Evolutionary conservation across 2,888 invertebrate genomes (phyloP).

Genomic region (Ecliptopera silaceata): DNA sequence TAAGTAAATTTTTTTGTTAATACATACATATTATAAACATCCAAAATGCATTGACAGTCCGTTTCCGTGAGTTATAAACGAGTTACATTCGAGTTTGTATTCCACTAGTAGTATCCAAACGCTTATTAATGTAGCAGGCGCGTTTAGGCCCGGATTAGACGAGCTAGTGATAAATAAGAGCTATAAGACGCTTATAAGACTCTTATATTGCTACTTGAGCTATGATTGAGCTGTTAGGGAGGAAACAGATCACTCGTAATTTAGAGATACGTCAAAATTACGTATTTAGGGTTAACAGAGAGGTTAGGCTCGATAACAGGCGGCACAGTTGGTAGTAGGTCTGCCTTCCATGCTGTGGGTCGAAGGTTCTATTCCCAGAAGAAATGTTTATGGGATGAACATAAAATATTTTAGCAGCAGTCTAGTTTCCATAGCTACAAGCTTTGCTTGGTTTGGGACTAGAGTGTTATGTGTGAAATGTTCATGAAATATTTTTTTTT

Average conservation of each 20-base stretch:
- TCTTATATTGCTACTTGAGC: conserved; percentile 8
- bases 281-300: neutral
- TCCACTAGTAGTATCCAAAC: neutral
- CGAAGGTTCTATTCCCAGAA: too few species aligned
- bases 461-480: too few species aligned
- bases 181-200: conserved; percentile 31
- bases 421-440: too few species aligned
- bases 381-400: too few species aligned
- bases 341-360: neutral
- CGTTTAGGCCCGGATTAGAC: conserved; percentile 46
- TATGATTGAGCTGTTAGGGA: conserved; percentile 31
- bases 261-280: neutral
- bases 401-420: too few species aligned
- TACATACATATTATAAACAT: too few species aligned
- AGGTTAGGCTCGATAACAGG: too few species aligned
- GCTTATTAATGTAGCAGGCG: conserved; percentile 9
- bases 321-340: neutral
- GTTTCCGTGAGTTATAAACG: neutral
- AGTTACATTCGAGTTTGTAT: neutral
- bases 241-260: conserved; percentile 1
- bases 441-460: too few species aligned
- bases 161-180: conserved; percentile 45
- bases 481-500: too few species aligned
- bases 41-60: neutral
- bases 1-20: too few species aligned